These are phyloP conservation scores for Steatornis caripensis DNA, from an alignment of 2,113 vertebrate species.

Conservation along the genomic window DNA sequence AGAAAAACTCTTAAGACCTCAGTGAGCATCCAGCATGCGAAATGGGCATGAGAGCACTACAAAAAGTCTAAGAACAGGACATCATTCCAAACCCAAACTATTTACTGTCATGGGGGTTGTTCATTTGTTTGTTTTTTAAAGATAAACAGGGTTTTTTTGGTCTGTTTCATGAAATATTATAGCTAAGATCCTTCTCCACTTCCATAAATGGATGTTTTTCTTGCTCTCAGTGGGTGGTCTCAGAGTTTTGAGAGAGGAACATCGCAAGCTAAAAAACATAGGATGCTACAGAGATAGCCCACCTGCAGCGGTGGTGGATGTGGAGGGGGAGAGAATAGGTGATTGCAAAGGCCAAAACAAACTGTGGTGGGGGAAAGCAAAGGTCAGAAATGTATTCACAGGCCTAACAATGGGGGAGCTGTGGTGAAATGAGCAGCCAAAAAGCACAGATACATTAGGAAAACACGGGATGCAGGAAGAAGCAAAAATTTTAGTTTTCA, in stretches of 20 bases:
- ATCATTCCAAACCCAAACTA: slow-evolving; percentile 12
- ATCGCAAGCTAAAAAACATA: slow-evolving; percentile 55
- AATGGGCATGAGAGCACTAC: neutral
- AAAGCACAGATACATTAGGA: neutral
- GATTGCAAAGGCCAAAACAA: slow-evolving; percentile 58
- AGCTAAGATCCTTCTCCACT: slow-evolving; percentile 46
- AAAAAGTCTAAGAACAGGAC: neutral
- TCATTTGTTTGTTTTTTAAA: slow-evolving; percentile 59
- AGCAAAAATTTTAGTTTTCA: neutral
- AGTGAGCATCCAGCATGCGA: neutral
- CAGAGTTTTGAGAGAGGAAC: slow-evolving; percentile 42
- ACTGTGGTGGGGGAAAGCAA: slow-evolving; percentile 40
- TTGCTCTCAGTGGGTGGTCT: slow-evolving; percentile 69
- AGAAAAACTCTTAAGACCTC: slow-evolving; percentile 6
- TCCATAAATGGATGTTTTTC: slow-evolving; percentile 70
- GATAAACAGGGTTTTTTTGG: neutral
- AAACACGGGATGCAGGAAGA: neutral
- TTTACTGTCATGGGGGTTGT: slow-evolving; percentile 4
- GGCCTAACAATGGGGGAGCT: slow-evolving; percentile 3
- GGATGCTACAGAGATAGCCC: slow-evolving; percentile 64
- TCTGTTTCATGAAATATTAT: slow-evolving; percentile 56
- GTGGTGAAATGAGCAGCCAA: slow-evolving; percentile 26
- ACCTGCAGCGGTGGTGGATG: slow-evolving; percentile 51
- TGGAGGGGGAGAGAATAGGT: slow-evolving; percentile 41
- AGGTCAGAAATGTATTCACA: slow-evolving; percentile 56